Percentiles rank a stretch among this genome's conserved stretches.
phyloP scores from a whole-genome alignment of 1,140 invertebrate species.

The Ostrea edulis region DNA sequence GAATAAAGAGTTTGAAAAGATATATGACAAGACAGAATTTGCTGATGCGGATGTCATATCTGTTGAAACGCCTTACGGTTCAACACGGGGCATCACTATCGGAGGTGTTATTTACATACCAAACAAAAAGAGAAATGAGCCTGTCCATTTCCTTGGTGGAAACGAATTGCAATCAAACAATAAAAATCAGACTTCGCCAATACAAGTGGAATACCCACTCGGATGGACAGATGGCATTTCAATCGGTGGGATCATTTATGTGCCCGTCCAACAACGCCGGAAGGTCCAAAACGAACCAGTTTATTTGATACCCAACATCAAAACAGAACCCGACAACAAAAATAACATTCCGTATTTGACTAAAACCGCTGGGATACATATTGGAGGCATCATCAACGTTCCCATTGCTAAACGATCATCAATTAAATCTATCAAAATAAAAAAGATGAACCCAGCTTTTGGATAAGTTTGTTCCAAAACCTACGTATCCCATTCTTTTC shows the following conservation, averaged over 20 bases:
- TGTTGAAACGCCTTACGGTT: neutral
- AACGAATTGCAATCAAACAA: neutral
- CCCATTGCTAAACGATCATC: neutral
- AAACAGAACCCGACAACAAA: neutral
- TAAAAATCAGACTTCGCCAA: neutral
- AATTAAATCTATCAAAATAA: conserved; percentile 4
- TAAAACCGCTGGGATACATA: neutral
- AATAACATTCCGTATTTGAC: conserved; percentile 13
- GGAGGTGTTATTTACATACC: conserved; percentile 44
- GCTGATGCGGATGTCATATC: neutral
- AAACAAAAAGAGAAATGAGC: neutral
- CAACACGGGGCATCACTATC: conserved; percentile 30
- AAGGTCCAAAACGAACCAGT: neutral
- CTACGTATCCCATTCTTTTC: neutral
- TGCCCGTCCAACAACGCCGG: conserved; percentile 10
- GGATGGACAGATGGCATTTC: neutral
- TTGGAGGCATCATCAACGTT: conserved; percentile 7
- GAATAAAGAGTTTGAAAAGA: conserved; percentile 17
- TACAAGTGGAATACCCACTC: neutral
- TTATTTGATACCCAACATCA: neutral
- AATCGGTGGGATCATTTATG: conserved; percentile 32
- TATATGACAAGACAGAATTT: conserved; percentile 18
- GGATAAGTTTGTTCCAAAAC: neutral
- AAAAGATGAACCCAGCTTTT: conserved; percentile 27
- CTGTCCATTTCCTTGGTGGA: neutral